Evolutionary conservation across 2,113 vertebrate species (phyloP), one percentile per base, ranked within the genome.

Genomic region (Pristiophorus japonicus): DNA sequence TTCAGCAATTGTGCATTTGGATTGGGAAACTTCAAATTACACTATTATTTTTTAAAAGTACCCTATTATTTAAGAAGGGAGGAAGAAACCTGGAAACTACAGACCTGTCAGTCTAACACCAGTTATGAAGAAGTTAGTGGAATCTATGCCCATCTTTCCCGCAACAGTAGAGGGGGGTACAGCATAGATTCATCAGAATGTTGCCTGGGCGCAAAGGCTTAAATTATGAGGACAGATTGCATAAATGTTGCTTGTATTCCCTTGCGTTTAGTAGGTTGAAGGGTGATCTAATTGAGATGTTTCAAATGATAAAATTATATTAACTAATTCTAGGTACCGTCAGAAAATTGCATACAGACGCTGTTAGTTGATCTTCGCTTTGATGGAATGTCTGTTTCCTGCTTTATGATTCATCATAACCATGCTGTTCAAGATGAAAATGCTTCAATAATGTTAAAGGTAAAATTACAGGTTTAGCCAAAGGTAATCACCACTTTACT

Each of bases 371-470:
- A 97, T 95, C 96, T 99, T 65, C 98, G 97, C 95, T 97, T 99
- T 96, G 98, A 98, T 95, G 98, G 97, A 30, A 96, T 98, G 96
- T 98, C 97, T 0, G 97, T 99, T 95, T 98, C 97, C 42, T 97
- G 96, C 92, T 98, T 99, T 97, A 97, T 99, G 97, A 97, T 97
- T 47, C 96, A 98, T 81, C 97, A 98, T 91, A 97, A 98, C 84
- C 97, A 98, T 38, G 97, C 96, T 85, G 92, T 95, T n/a, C 51
- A 96, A 34, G 96, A 97, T 84, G 66, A 70, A 70, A 55, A 2
- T 8, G 30, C 95, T 0, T 18, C 87, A 4, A 51, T 38, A 5
- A 45, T 27, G 45, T 70, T 95, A 14, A 96, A 96, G 97, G 97
- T 98, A 18, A 75, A 94, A 95, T 59, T 96, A 88, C 22, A 70